Percentiles rank a stretch among this genome's conserved stretches.
phyloP scores from a whole-genome alignment of 2,797 vertebrate genomes.

The Hyperoplus lanceolatus region DNA sequence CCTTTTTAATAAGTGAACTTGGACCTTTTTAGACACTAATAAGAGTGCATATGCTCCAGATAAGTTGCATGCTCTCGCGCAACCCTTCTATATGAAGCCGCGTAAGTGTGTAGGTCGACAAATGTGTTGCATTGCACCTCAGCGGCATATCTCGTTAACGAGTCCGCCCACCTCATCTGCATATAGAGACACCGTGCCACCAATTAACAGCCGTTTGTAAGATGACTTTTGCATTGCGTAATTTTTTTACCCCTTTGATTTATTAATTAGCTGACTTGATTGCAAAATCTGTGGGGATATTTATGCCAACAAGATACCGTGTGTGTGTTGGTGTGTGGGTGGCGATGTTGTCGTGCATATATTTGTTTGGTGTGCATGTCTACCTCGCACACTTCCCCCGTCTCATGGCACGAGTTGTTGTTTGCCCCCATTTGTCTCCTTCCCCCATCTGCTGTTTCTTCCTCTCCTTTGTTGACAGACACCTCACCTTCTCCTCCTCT shows the following conservation, averaged over 20 bases:
- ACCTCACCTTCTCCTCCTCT: constrained; percentile 59
- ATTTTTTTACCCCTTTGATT: constrained; percentile 22
- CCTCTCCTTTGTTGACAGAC: constrained; percentile 61
- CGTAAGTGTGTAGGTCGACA: neutral
- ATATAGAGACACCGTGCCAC: constrained; percentile 46
- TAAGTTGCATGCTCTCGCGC: neutral
- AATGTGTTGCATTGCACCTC: neutral
- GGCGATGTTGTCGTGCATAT: neutral
- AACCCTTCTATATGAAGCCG: neutral
- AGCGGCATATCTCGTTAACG: constrained; percentile 20
- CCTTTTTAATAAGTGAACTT: neutral
- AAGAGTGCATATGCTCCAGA: no score
- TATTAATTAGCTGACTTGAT: constrained; percentile 67
- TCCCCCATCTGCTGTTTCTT: constrained; percentile 57
- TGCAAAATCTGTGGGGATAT: constrained; percentile 46
- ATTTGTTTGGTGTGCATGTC: constrained; percentile 5
- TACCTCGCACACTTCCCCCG: constrained; percentile 1
- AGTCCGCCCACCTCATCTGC: constrained; percentile 62
- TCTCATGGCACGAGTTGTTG: constrained; percentile 41
- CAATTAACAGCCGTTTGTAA: constrained; percentile 72
- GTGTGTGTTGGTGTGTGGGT: constrained; percentile 22
- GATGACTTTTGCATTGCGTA: constrained; percentile 17
- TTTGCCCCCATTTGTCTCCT: constrained; percentile 64
- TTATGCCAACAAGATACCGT: constrained; percentile 8
- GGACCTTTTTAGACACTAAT: neutral